These are phyloP conservation scores for Macrostomum lignano DNA, from an alignment of 1,140 invertebrate species.

Conservation along the genomic window DNA sequence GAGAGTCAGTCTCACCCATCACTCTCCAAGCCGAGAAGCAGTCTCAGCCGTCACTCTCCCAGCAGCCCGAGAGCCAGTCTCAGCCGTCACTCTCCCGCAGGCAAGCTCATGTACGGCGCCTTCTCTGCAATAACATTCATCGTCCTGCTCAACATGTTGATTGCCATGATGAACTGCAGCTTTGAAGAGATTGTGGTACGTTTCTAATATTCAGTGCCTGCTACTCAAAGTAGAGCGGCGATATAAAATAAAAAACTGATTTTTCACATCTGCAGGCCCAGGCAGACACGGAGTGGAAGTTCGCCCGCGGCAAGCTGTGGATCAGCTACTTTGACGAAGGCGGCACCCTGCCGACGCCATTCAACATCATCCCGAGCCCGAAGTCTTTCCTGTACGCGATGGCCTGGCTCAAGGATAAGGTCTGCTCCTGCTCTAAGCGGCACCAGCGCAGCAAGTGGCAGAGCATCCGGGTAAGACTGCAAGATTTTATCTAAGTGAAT, in stretches of 20 bases:
- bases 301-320: conserved; percentile 70
- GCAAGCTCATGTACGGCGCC: conserved; percentile 41
- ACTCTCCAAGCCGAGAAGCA: too few species aligned
- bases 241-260: conserved; percentile 2
- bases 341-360: conserved; percentile 69
- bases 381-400: too few species aligned
- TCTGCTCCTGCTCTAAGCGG: too few species aligned
- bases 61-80: too few species aligned
- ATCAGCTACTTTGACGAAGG: conserved; percentile 96
- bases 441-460: too few species aligned
- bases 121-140: conserved; percentile 88
- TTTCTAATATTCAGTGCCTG: background rate
- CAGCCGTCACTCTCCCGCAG: too few species aligned
- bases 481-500: too few species aligned
- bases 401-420: too few species aligned
- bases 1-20: too few species aligned
- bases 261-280: conserved; percentile 41
- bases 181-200: conserved; percentile 72
- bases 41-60: too few species aligned
- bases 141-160: conserved; percentile 69
- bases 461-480: conserved; percentile 20
- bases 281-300: conserved; percentile 92
- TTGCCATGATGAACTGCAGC: conserved; percentile 94
- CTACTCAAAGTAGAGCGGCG: background rate
- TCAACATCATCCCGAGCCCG: conserved; percentile 41